phyloP scores from a whole-genome alignment of 2,797 vertebrate species.

The Tokudaia tokunoshimensis region DNA sequence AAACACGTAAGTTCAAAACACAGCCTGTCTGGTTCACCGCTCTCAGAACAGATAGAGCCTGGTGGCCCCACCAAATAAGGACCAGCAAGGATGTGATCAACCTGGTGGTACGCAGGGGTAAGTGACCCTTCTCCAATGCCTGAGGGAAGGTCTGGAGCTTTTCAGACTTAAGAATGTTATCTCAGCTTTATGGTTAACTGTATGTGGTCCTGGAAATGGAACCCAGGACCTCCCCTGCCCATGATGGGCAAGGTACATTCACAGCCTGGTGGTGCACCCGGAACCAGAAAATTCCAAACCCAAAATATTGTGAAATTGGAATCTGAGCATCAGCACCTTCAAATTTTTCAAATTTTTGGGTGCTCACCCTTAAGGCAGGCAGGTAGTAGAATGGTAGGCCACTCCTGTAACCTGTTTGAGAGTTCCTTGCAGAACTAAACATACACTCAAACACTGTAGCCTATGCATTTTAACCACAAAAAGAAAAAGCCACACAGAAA shows the following conservation, averaged over 20 bases:
- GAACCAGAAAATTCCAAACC: neutral
- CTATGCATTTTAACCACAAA: neutral
- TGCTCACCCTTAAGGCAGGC: neutral
- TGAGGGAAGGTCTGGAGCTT: neutral
- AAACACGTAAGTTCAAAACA: neutral
- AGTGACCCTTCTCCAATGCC: neutral
- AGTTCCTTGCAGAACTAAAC: neutral
- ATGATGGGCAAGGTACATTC: neutral
- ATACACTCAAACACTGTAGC: neutral
- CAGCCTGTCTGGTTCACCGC: neutral
- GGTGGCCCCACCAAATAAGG: neutral
- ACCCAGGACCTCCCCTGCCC: neutral
- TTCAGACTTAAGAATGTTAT: neutral
- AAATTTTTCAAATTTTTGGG: neutral
- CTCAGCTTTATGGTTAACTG: neutral
- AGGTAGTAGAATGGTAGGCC: neutral
- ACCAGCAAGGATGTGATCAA: neutral
- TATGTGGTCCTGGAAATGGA: neutral
- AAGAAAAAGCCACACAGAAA: neutral
- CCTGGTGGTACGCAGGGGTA: rapidly evolving
- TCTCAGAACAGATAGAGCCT: neutral
- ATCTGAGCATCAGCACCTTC: neutral
- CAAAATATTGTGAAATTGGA: neutral
- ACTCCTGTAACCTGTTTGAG: neutral
- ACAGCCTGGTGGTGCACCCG: no score